phyloP scores from a whole-genome alignment of 2,888 invertebrate genomes.

The Andrena camellia region DNA sequence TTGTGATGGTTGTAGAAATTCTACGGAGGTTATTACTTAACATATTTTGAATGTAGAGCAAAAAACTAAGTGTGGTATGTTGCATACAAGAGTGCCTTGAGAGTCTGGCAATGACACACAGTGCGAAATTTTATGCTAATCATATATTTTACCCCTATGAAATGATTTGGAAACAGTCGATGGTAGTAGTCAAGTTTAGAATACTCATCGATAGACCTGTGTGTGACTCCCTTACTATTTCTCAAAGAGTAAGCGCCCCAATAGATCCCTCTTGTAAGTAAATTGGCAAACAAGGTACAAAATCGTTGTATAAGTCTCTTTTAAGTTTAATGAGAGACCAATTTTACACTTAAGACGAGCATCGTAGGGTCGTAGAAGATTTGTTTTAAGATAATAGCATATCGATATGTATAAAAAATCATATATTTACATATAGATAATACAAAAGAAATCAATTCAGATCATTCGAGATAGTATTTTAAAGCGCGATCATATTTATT shows the following conservation, averaged over 20 bases:
- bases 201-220: conserved; percentile 7
- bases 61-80: neutral
- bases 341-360: conserved; percentile 13
- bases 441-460: neutral
- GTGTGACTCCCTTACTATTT: neutral
- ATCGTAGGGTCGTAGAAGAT: too few species aligned
- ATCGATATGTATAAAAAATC: conserved; percentile 1
- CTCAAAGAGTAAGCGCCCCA: neutral
- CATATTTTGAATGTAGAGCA: neutral
- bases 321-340: conserved; percentile 26
- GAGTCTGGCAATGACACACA: neutral
- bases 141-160: neutral
- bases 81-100: conserved; percentile 30
- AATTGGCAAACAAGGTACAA: conserved; percentile 36
- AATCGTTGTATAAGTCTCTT: conserved; percentile 28
- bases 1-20: conserved; percentile 25
- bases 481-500: conserved; percentile 35
- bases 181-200: conserved; percentile 2
- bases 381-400: conserved; percentile 12
- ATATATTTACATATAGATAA: neutral
- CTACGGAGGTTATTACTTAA: conserved; percentile 23
- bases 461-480: conserved; percentile 24
- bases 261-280: neutral
- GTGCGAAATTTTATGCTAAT: neutral
- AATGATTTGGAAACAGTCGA: neutral